Conservation (phyloP, 2,888 invertebrate genomes). For the Philereme transversata region DNA sequence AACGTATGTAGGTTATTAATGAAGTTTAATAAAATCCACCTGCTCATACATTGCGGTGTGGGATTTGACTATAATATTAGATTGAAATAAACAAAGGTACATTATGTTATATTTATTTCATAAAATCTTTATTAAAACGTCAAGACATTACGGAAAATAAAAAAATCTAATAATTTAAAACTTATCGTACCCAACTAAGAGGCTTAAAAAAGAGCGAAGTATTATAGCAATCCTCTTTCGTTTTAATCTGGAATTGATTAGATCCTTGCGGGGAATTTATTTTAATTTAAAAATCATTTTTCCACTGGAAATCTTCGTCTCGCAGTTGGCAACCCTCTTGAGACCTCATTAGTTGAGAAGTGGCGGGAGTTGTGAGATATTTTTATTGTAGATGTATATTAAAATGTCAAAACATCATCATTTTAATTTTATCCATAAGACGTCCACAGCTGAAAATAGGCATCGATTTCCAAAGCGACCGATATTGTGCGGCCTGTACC, state of each 20-base stretch:
- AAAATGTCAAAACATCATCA: not conserved
- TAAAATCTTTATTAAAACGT: too few species aligned
- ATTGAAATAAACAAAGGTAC: too few species aligned
- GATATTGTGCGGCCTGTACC: too few species aligned
- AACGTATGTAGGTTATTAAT: too few species aligned
- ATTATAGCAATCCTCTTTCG: slow-evolving; percentile 55
- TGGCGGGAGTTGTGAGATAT: slow-evolving; percentile 23
- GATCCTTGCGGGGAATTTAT: slow-evolving; percentile 53
- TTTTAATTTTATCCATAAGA: too few species aligned
- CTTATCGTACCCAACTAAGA: slow-evolving; percentile 18
- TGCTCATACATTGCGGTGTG: too few species aligned
- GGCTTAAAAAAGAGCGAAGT: slow-evolving; percentile 42
- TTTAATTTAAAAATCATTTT: slow-evolving; percentile 69
- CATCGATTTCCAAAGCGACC: too few species aligned
- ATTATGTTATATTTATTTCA: too few species aligned
- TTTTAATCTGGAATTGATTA: slow-evolving; percentile 70
- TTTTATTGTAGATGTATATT: slow-evolving; percentile 23
- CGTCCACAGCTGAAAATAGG: too few species aligned
- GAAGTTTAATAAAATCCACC: too few species aligned
- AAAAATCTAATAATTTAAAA: slow-evolving; percentile 12
- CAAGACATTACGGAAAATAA: not conserved
- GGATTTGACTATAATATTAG: too few species aligned
- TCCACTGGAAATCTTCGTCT: slow-evolving; percentile 32
- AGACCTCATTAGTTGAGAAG: slow-evolving; percentile 64
- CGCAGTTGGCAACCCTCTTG: slow-evolving; percentile 50